Conservation (phyloP, 2,797 vertebrate genomes). For the Helarctos malayanus region DNA sequence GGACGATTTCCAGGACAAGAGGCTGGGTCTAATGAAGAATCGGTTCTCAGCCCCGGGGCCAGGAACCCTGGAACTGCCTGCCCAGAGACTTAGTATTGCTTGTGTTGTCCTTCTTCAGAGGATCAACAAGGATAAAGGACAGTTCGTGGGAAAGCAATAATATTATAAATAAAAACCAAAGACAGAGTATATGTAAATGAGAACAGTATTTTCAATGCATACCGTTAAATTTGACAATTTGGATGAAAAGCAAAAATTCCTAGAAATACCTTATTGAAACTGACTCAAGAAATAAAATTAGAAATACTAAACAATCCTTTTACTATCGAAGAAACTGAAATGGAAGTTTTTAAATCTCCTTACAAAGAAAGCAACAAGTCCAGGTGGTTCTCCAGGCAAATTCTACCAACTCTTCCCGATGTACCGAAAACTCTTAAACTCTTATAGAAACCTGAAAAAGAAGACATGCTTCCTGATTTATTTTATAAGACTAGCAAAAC, state of each 20-base stretch:
- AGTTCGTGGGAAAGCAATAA: not conserved
- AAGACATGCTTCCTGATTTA: not conserved
- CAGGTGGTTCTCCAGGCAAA: not conserved
- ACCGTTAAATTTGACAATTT: not conserved
- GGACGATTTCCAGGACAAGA: not conserved
- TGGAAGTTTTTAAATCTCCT: not conserved
- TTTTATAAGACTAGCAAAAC: not conserved
- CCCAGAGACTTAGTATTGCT: not conserved
- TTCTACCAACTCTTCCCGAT: not conserved
- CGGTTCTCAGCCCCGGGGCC: not conserved
- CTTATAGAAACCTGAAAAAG: not conserved
- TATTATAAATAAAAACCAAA: not conserved
- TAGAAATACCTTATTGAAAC: not conserved
- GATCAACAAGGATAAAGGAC: not conserved
- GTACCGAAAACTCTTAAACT: not conserved
- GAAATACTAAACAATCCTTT: not conserved
- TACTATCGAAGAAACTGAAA: not conserved
- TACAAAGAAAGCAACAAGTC: not conserved
- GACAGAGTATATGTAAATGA: not conserved
- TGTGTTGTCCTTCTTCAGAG: not conserved
- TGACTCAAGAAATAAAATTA: constrained; percentile 26
- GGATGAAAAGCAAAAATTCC: not conserved
- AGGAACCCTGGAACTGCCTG: not conserved
- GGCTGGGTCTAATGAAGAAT: too few relatives aligned
- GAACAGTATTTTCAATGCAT: not conserved